Percentiles rank a stretch among this genome's conserved stretches.
Evolutionary conservation across 2,888 invertebrate species (phyloP).

Genomic region (Agonopterix heracliana): DNA sequence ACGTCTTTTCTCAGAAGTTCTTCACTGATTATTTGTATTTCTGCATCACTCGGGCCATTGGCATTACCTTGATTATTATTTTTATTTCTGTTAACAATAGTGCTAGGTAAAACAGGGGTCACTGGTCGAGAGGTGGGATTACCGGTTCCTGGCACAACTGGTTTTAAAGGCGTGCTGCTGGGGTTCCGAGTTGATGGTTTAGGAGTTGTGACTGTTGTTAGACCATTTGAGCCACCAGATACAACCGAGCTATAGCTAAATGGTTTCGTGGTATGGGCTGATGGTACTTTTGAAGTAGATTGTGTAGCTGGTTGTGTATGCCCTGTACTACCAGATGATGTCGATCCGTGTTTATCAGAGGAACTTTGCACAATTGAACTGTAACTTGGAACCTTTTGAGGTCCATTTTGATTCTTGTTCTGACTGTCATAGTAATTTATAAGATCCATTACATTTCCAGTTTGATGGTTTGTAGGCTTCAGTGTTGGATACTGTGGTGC

Average conservation of each 20-base stretch:
- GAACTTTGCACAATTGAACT: constrained; percentile 50
- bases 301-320: constrained; percentile 18
- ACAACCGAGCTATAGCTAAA: constrained; percentile 50
- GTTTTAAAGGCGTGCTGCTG: constrained; percentile 17
- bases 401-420: constrained; percentile 26
- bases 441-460: constrained; percentile 58
- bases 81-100: constrained; percentile 55
- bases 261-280: constrained; percentile 35
- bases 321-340: not conserved
- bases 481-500: constrained; percentile 42
- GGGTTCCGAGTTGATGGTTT: constrained; percentile 27
- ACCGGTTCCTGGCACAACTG: constrained; percentile 8
- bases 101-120: constrained; percentile 54
- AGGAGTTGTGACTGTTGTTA: constrained; percentile 22
- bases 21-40: constrained; percentile 82
- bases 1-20: constrained; percentile 81
- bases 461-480: constrained; percentile 24
- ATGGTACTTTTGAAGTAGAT: constrained; percentile 19
- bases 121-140: constrained; percentile 24
- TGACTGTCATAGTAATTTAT: constrained; percentile 55
- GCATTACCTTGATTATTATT: constrained; percentile 30
- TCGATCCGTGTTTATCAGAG: constrained; percentile 20
- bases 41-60: constrained; percentile 70
- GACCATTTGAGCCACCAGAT: constrained; percentile 35
- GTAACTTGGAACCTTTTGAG: constrained; percentile 49